Base-by-base conservation (phyloP, 2,888 invertebrate species). In the Podabrus alpinus region DNA sequence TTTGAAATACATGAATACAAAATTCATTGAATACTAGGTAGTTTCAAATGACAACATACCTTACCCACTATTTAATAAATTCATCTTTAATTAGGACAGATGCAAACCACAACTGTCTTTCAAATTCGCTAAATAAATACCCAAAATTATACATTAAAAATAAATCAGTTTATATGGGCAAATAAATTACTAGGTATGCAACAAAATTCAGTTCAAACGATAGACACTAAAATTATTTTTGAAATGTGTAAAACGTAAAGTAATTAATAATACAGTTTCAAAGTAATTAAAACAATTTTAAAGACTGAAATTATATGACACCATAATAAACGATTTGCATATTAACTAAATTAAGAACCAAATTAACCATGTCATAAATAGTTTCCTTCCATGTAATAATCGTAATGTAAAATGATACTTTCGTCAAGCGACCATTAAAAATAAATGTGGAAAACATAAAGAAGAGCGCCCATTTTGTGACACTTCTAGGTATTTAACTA, bases 371-470 rank as follows among this genome's bases (percentile, higher is more conserved):
- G 72, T 70, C 78, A 76, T 78, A 80, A 82, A 81, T 82, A 80
- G 78, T 80, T 82, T 82, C 80, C 80, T 62, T 66, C 68, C 76
- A 72, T 74, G 79, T 76, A 79, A 79, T 82, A 81, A 82, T 78
- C 81, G 79, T 82, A 82, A 82, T 81, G 78, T 81, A 80, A 79
- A 80, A 79, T 77, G 74, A 70, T 73, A 73, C 74, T 74, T 71
- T 64, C 76, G 72, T 76, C 71, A 75, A 76, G 71, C 61, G 79
- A 82, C 84, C 85, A 84, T 85, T 85, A 85, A 84, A 83, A 83
- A 82, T 82, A 81, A 84, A 84, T 85, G 84, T 85, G 85, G 84
- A 84, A 84, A 77, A 78, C 84, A 84, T 84, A 84, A 85, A 82
- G 78, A 76, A 78, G 62, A 74, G 72, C 76, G 69, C 45, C 76